phyloP scores from a whole-genome alignment of 2,797 vertebrate genomes.

The Amniataba percoides region DNA sequence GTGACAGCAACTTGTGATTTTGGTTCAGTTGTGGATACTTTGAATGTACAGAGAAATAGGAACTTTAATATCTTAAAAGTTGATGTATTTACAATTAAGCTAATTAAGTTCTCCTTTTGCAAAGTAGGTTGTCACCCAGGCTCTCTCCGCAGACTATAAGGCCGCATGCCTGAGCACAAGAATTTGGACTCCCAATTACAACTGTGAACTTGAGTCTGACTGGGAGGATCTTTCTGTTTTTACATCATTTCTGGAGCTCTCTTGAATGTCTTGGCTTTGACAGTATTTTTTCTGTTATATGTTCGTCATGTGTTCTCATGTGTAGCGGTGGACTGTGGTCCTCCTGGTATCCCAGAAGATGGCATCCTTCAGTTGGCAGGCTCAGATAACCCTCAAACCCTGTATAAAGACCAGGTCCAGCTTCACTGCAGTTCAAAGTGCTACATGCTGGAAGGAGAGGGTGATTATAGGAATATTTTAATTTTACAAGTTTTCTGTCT shows the following conservation, averaged over 20 bases:
- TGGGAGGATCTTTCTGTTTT: too few relatives aligned
- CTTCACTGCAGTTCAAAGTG: slow-evolving; percentile 86
- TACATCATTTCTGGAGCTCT: neutral
- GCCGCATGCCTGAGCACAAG: slow-evolving; percentile 77
- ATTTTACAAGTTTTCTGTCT: neutral
- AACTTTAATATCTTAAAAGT: neutral
- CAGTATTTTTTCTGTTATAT: neutral
- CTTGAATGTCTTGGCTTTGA: neutral
- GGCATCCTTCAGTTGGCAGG: slow-evolving; percentile 60
- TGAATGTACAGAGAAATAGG: slow-evolving; percentile 59
- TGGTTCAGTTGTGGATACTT: slow-evolving; percentile 78
- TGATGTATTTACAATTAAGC: neutral
- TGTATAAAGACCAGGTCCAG: slow-evolving; percentile 77
- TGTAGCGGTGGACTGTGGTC: slow-evolving; percentile 89
- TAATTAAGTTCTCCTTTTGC: slow-evolving; percentile 23
- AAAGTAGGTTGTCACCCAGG: neutral
- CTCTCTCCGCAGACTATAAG: slow-evolving; percentile 39
- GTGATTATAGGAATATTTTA: slow-evolving; percentile 22
- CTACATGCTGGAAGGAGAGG: slow-evolving; percentile 84
- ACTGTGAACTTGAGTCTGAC: slow-evolving; percentile 78
- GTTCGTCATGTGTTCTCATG: neutral
- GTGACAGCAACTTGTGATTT: slow-evolving; percentile 88
- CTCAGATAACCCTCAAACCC: slow-evolving; percentile 53
- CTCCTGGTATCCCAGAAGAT: slow-evolving; percentile 72
- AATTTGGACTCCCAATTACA: slow-evolving; percentile 69